These are phyloP conservation scores for Valencia hispanica DNA, from an alignment of 2,797 vertebrate species.

Conservation along the genomic window DNA sequence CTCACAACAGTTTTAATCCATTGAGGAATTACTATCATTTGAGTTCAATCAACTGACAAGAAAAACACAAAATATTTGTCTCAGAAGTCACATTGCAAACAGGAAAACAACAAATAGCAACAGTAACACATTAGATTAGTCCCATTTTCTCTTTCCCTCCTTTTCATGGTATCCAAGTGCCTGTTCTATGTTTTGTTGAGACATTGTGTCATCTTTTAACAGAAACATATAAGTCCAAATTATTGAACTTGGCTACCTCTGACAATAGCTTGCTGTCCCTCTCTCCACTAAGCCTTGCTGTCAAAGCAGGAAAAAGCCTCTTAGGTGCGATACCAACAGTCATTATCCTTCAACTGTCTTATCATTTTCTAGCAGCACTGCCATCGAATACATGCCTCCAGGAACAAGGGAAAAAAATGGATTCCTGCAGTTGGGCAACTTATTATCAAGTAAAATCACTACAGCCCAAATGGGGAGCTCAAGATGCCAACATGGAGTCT, in stretches of 20 bases:
- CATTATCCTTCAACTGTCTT: constrained; percentile 46
- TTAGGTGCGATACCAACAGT: constrained; percentile 38
- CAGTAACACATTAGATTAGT: neutral
- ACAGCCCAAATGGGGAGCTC: constrained; percentile 30
- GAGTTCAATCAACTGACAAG: neutral
- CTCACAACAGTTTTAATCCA: neutral
- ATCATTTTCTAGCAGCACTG: constrained; percentile 57
- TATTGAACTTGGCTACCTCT: constrained; percentile 27
- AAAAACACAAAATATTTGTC: neutral
- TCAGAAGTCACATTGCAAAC: neutral
- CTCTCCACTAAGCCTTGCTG: constrained; percentile 41
- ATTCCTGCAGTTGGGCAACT: constrained; percentile 43
- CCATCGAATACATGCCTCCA: constrained; percentile 45
- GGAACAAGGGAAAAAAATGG: constrained; percentile 31
- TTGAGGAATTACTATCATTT: neutral
- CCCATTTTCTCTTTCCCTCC: neutral
- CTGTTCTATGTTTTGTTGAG: constrained; percentile 2
- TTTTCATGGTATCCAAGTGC: neutral
- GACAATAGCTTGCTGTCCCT: constrained; percentile 30
- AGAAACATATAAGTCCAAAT: constrained; percentile 22
- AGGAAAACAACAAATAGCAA: neutral
- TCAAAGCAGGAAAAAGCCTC: constrained; percentile 51
- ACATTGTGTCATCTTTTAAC: constrained; percentile 17
- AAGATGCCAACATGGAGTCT: constrained; percentile 40
- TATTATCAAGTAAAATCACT: constrained; percentile 61